These are phyloP conservation scores for Epirrita christyi DNA, from an alignment of 2,888 invertebrate genomes.

Conservation along the genomic window DNA sequence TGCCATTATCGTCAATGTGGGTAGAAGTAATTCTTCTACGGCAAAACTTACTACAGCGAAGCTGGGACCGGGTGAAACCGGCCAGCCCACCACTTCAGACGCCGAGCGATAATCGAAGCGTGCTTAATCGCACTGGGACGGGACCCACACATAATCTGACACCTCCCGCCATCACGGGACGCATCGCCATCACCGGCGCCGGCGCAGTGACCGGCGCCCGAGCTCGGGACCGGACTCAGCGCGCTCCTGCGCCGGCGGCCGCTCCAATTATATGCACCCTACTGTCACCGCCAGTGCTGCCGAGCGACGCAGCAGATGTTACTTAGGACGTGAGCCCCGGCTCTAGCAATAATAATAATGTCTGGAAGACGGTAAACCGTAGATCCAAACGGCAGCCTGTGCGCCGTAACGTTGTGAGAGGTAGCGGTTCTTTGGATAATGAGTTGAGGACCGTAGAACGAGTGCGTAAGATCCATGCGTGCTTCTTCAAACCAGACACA, in stretches of 20 bases:
- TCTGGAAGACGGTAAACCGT: neutral
- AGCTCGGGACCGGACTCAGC: neutral
- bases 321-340: neutral
- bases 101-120: neutral
- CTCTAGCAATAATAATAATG: neutral
- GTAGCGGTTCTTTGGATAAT: neutral
- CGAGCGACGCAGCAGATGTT: neutral
- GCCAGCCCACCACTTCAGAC: neutral
- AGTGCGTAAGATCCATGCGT: too few relatives aligned
- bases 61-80: neutral
- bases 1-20: neutral
- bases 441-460: too few relatives aligned
- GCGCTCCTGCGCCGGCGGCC: neutral
- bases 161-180: neutral
- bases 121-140: neutral
- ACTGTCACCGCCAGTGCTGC: neutral
- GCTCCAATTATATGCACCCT: neutral
- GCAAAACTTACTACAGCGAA: neutral
- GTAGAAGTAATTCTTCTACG: neutral
- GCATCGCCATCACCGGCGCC: too few relatives aligned
- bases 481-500: too few relatives aligned
- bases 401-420: neutral
- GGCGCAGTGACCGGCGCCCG: neutral
- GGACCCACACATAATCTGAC: neutral
- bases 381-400: neutral